Base-by-base conservation (phyloP, 2,113 vertebrate genomes). In the Nerophis ophidion region DNA sequence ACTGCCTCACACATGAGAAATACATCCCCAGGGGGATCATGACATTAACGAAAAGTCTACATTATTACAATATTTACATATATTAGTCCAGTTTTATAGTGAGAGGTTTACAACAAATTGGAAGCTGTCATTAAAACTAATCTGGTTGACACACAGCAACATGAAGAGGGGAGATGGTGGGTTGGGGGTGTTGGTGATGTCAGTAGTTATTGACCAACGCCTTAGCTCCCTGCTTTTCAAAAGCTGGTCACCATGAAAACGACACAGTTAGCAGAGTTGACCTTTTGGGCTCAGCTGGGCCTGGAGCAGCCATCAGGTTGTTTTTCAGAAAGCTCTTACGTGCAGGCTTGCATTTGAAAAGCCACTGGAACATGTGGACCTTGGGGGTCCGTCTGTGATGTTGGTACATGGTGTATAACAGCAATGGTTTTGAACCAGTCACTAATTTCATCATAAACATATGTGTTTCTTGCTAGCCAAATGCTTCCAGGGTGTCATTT, bases 301-400 rank as follows among this genome's bases (percentile, higher is more conserved):
- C 77, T 63, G 80, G 79, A 81, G n/a, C 12, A 61, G 57, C 64
- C 60, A 79, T 50, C 68, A 68, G 79, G 65, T 85, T 84, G 78
- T 84, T 84, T 86, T 86, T 84, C 78, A 86, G 76, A 88, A 77
- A 82, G 65, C 73, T 70, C 72, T 68, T 82, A 75, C 72, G 81
- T 80, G 74, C 67, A 61, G 70, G 50, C 68, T 88, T 82, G 81
- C 77, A 86, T 85, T 88, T 85, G 57, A 82, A 88, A 90, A 85
- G 80, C 78, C 75, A 59, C 60, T 70, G 62, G 60, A 78, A 65
- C 68, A 65, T 35, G 35, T 11, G 65, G 63, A 61, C 79, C 66
- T 71, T 35, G 36, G 78, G 74, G 84, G 81, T 82, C 72, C 40
- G 62, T 60, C 63, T 88, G 80, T 90, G 87, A 90, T 88, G 83